Percentiles rank a stretch among this genome's conserved stretches.
Evolutionary conservation across 2,888 invertebrate species (phyloP).

Genomic region (Caenorhabditis sulstoni): DNA sequence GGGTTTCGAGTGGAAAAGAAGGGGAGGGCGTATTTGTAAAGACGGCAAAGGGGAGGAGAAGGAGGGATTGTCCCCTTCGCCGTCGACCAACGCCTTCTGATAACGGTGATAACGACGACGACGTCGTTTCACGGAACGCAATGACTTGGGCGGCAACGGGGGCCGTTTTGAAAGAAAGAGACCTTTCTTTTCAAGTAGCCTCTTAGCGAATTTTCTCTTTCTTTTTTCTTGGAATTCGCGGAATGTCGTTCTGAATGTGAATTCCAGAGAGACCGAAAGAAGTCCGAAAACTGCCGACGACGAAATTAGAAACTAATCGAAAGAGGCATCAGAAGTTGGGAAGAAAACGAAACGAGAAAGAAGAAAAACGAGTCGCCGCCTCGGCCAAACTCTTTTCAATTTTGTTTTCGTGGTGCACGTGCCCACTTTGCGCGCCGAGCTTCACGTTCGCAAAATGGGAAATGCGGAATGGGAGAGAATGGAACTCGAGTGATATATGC

Average conservation of each 20-base stretch:
- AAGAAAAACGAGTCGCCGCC: slow-evolving; percentile 27
- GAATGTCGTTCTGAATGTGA: slow-evolving; percentile 10
- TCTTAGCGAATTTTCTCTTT: slow-evolving; percentile 12
- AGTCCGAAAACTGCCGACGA: background rate
- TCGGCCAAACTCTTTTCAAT: slow-evolving; percentile 49
- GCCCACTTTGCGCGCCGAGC: slow-evolving; percentile 45
- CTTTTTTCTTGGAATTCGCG: slow-evolving; percentile 4
- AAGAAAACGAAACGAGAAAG: slow-evolving; percentile 24
- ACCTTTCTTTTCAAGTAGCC: no score
- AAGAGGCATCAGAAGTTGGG: slow-evolving; percentile 6
- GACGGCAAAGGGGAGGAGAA: background rate
- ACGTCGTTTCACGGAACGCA: slow-evolving; percentile 17
- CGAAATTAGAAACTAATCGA: slow-evolving; percentile 13
- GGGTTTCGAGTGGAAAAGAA: slow-evolving; percentile 7
- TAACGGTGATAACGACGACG: slow-evolving; percentile 36
- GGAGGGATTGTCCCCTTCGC: slow-evolving; percentile 24
- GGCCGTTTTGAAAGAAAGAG: slow-evolving; percentile 17
- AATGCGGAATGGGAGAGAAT: background rate
- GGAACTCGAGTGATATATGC: slow-evolving; percentile 17
- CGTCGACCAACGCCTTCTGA: slow-evolving; percentile 21
- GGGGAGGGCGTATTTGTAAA: background rate
- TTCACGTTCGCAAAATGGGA: slow-evolving; percentile 14
- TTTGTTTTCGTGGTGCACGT: slow-evolving; percentile 49
- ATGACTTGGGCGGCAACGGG: slow-evolving; percentile 16
- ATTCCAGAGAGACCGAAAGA: background rate